Conservation (phyloP, 2,888 invertebrate genomes). For the Plebejus anna region DNA sequence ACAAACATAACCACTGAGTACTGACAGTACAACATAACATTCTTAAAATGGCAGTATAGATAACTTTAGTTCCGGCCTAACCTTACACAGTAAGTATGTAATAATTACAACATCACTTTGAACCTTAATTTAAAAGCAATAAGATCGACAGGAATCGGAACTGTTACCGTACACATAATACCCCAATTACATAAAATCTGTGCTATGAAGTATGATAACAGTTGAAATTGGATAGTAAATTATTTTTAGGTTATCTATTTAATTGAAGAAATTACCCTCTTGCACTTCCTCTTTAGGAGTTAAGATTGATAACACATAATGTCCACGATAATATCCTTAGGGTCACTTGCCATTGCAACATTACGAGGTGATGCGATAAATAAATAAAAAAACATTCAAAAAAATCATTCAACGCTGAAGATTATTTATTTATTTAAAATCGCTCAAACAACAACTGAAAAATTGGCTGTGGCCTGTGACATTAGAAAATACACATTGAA, state of each 20-base stretch:
- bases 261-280: conserved; percentile 1
- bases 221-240: not conserved
- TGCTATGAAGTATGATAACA: not conserved
- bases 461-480: no score
- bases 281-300: not conserved
- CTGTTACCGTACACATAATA: not conserved
- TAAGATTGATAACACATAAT: not conserved
- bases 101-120: not conserved
- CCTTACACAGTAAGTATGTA: not conserved
- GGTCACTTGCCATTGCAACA: not conserved
- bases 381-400: no score
- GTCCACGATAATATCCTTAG: not conserved
- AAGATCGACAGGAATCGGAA: no score
- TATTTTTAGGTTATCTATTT: conserved; percentile 10
- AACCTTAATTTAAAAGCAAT: no score
- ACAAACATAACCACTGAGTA: no score
- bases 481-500: no score
- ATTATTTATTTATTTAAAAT: no score
- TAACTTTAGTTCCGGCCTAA: not conserved
- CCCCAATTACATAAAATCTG: not conserved
- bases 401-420: no score
- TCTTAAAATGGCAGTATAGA: not conserved
- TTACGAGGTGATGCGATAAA: no score
- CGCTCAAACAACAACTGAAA: no score
- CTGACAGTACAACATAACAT: no score